Evolutionary conservation across 2,797 vertebrate species (phyloP).

Genomic region (Menidia menidia): DNA sequence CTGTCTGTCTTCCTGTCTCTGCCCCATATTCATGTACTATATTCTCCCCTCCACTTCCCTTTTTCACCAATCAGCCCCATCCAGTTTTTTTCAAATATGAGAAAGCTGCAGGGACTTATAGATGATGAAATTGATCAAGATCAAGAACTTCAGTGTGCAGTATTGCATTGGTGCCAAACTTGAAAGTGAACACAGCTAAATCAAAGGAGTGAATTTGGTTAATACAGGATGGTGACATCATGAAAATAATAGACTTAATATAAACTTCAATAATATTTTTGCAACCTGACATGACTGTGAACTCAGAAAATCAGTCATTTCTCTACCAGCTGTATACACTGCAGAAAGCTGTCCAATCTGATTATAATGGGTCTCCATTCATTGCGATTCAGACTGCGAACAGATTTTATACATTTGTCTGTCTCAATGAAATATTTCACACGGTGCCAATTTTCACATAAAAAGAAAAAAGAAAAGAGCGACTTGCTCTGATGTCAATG

Average conservation of each 20-base stretch:
- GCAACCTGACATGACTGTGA: background rate
- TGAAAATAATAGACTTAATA: background rate
- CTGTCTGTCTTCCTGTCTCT: slow-evolving; percentile 44
- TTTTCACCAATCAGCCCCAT: slow-evolving; percentile 28
- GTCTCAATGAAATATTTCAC: no score
- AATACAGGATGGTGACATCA: slow-evolving; percentile 8
- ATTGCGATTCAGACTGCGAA: background rate
- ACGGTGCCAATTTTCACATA: no score
- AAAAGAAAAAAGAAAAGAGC: no score
- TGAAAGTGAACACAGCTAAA: background rate
- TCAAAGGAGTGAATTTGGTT: slow-evolving; percentile 1
- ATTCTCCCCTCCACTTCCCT: slow-evolving; percentile 46
- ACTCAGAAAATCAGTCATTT: background rate
- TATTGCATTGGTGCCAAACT: background rate
- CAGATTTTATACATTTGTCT: background rate
- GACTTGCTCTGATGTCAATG: no score
- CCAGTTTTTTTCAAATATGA: slow-evolving; percentile 24
- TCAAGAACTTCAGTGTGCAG: background rate
- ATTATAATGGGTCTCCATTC: background rate
- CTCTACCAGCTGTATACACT: background rate
- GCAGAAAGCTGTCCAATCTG: background rate
- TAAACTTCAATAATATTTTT: background rate
- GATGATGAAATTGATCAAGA: background rate
- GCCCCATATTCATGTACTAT: slow-evolving; percentile 36
- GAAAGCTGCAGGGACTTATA: background rate